Percentiles rank a stretch among this genome's conserved stretches.
Evolutionary conservation across 2,888 invertebrate genomes (phyloP).

Genomic region (Leptinotarsa juncta): DNA sequence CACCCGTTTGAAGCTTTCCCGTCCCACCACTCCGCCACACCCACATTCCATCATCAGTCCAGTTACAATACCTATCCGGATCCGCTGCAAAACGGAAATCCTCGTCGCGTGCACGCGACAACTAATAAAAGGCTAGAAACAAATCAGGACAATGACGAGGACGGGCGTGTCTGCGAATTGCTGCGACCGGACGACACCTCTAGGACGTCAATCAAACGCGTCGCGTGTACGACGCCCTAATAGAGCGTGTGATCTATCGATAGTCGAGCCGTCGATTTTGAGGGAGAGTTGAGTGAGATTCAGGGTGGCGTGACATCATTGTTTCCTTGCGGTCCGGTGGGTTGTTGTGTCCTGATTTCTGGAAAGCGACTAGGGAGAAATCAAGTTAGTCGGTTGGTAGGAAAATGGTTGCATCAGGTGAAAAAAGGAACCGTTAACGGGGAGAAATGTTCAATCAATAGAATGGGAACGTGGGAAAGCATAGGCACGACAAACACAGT

Average conservation of each 20-base stretch:
- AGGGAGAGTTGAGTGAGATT: slow-evolving; percentile 1
- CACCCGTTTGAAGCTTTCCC: no score
- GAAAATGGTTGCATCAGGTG: not conserved
- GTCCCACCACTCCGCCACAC: no score
- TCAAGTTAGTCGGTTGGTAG: not conserved
- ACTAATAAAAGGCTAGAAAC: slow-evolving; percentile 21
- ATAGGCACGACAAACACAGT: no score
- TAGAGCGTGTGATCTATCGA: slow-evolving; percentile 19
- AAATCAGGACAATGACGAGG: slow-evolving; percentile 18
- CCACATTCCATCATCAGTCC: not conserved
- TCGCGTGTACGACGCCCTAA: slow-evolving; percentile 17
- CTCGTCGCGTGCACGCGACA: slow-evolving; percentile 14
- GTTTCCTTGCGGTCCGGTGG: not conserved
- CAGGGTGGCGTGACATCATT: slow-evolving; percentile 5
- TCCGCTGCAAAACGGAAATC: slow-evolving; percentile 3
- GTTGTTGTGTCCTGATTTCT: not conserved
- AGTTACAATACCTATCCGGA: not conserved
- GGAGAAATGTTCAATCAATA: no score
- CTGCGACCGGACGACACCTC: slow-evolving; percentile 21
- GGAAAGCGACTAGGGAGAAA: not conserved
- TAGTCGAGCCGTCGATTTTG: slow-evolving; percentile 7
- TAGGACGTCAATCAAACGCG: slow-evolving; percentile 21
- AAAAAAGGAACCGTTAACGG: not conserved
- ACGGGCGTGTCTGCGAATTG: slow-evolving; percentile 8
- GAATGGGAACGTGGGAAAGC: no score